Conservation (phyloP, 2,888 invertebrate genomes). For the Diplolepis rosae region DNA sequence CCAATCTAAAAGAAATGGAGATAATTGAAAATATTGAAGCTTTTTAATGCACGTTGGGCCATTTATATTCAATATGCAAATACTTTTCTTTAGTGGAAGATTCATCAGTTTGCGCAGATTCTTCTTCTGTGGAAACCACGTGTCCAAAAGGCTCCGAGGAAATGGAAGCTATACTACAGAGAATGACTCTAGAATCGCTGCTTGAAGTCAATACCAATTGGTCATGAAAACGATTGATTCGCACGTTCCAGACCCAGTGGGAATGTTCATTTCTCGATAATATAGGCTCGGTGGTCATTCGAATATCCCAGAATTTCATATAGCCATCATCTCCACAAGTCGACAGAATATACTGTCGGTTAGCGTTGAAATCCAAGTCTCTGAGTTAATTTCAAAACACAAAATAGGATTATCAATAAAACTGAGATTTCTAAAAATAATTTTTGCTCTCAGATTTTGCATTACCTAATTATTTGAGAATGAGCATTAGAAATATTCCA, state of each 20-base stretch:
- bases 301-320: slow-evolving; percentile 96
- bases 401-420: background rate
- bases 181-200: slow-evolving; percentile 93
- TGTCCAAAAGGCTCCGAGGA: slow-evolving; percentile 86
- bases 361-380: slow-evolving; percentile 98
- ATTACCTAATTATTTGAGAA: slow-evolving; percentile 83
- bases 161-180: slow-evolving; percentile 90
- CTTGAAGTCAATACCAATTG: slow-evolving; percentile 95
- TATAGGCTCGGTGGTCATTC: slow-evolving; percentile 86
- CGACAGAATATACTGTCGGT: slow-evolving; percentile 94
- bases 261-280: slow-evolving; percentile 89
- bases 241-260: slow-evolving; percentile 95
- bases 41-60: too few species aligned
- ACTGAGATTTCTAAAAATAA: slow-evolving; percentile 10
- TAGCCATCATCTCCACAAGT: slow-evolving; percentile 97
- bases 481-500: slow-evolving; percentile 93
- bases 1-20: slow-evolving; percentile 74
- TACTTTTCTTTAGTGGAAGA: slow-evolving; percentile 74
- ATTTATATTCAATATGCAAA: too few species aligned
- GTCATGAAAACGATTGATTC: slow-evolving; percentile 97
- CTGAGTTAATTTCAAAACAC: slow-evolving; percentile 69
- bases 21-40: too few species aligned
- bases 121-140: slow-evolving; percentile 74
- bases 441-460: slow-evolving; percentile 18
- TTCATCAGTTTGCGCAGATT: slow-evolving; percentile 73